Percentiles rank a stretch among this genome's conserved stretches.
Evolutionary conservation across 2,797 vertebrate genomes (phyloP).

Genomic region (Loriculus beryllinus): DNA sequence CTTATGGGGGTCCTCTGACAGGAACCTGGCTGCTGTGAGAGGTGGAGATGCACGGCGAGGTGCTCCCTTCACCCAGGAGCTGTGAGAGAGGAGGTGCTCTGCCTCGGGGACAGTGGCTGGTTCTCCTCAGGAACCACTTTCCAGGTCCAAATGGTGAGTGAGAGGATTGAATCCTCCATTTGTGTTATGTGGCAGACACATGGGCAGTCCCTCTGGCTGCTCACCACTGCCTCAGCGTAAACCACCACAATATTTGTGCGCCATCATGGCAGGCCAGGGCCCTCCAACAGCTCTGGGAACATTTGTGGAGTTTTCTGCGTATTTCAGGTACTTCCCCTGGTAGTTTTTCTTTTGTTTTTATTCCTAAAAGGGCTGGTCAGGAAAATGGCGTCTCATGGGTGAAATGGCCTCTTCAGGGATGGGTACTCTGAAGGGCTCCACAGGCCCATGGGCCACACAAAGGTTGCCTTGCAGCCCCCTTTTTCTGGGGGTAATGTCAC

Average conservation of each 20-base stretch:
- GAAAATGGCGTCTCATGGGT: too few relatives aligned
- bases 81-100: neutral
- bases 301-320: neutral
- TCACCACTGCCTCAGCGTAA: neutral
- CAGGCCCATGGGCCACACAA: rapidly evolving
- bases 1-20: neutral
- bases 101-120: rapidly evolving
- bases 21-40: neutral
- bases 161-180: neutral
- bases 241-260: neutral
- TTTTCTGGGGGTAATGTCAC: neutral
- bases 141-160: neutral
- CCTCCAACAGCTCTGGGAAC: neutral
- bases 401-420: neutral
- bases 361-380: neutral
- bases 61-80: rapidly evolving
- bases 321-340: neutral
- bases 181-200: neutral
- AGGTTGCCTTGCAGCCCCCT: neutral
- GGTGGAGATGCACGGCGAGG: rapidly evolving
- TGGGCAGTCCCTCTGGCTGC: neutral
- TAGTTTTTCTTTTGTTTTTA: neutral
- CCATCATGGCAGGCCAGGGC: neutral
- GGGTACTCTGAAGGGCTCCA: neutral
- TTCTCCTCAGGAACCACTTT: neutral